These are phyloP conservation scores for Triplophysa bombifrons DNA, from an alignment of 2,797 vertebrate species.

Conservation along the genomic window DNA sequence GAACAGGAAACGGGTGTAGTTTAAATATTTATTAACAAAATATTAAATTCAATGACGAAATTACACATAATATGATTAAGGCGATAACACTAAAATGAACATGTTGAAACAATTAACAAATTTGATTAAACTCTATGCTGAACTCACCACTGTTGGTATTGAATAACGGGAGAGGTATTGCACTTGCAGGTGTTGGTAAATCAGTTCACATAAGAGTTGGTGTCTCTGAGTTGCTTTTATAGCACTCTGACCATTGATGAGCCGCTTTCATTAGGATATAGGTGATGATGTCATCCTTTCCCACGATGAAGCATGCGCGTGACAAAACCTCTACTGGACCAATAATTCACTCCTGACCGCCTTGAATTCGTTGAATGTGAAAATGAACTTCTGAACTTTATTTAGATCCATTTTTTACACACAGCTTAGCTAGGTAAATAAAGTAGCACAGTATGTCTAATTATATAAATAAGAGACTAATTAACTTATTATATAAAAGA, in stretches of 20 bases:
- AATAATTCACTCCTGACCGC: conserved; percentile 58
- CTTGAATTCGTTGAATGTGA: conserved; percentile 47
- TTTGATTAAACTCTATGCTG: background rate
- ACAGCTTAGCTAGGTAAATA: no score
- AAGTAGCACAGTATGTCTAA: no score
- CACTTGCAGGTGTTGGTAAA: conserved; percentile 26
- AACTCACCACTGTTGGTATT: conserved; percentile 41
- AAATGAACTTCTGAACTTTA: conserved; percentile 39
- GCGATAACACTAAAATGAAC: background rate
- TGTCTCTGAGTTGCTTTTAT: conserved; percentile 71
- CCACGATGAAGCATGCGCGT: conserved; percentile 62
- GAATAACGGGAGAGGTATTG: background rate
- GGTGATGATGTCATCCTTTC: conserved; percentile 74
- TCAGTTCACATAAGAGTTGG: conserved; percentile 65
- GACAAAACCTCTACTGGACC: conserved; percentile 60
- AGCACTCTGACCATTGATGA: conserved; percentile 72
- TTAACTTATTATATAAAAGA: no score
- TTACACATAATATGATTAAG: background rate
- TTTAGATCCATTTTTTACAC: background rate
- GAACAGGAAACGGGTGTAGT: no score
- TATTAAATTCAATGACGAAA: background rate
- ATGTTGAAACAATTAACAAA: background rate
- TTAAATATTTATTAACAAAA: background rate
- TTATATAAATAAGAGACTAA: no score
- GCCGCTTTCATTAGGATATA: conserved; percentile 70